phyloP scores from a whole-genome alignment of 2,888 invertebrate species.

The Alviniconcha strummeri region DNA sequence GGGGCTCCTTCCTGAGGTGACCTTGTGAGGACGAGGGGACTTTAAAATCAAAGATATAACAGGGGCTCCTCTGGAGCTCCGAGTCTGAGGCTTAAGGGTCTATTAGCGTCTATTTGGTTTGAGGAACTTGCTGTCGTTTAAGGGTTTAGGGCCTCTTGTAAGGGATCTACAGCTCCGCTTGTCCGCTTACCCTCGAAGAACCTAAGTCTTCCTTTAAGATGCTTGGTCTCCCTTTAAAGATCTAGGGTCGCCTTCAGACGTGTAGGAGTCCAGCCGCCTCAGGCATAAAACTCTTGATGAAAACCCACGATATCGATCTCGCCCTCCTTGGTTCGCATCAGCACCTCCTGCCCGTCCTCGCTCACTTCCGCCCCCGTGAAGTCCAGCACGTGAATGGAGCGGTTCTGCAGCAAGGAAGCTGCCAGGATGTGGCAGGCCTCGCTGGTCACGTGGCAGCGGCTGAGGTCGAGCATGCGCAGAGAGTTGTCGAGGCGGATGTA shows the following conservation, averaged over 20 bases:
- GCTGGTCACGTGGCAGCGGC: slow-evolving; percentile 54
- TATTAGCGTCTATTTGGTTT: too few species aligned
- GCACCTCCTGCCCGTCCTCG: slow-evolving; percentile 47
- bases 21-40: too few species aligned
- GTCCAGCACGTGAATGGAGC: slow-evolving; percentile 50
- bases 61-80: too few species aligned
- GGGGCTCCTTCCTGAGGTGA: too few species aligned
- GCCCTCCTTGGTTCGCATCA: slow-evolving; percentile 41
- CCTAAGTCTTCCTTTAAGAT: too few species aligned
- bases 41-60: too few species aligned
- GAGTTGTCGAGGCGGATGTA: slow-evolving; percentile 54
- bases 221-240: too few species aligned
- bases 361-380: slow-evolving; percentile 51
- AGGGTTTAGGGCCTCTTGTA: not conserved
- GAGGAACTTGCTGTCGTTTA: too few species aligned
- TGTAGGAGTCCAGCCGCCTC: not conserved
- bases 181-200: not conserved
- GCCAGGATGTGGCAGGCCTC: slow-evolving; percentile 58
- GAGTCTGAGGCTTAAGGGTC: too few species aligned
- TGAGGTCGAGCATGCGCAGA: slow-evolving; percentile 59
- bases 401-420: slow-evolving; percentile 48
- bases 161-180: not conserved
- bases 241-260: too few species aligned
- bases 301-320: slow-evolving; percentile 3
- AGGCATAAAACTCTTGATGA: slow-evolving; percentile 1